These are phyloP conservation scores for Porites rus DNA, from an alignment of 92 coral and sea anemone species.

Conservation along the genomic window DNA sequence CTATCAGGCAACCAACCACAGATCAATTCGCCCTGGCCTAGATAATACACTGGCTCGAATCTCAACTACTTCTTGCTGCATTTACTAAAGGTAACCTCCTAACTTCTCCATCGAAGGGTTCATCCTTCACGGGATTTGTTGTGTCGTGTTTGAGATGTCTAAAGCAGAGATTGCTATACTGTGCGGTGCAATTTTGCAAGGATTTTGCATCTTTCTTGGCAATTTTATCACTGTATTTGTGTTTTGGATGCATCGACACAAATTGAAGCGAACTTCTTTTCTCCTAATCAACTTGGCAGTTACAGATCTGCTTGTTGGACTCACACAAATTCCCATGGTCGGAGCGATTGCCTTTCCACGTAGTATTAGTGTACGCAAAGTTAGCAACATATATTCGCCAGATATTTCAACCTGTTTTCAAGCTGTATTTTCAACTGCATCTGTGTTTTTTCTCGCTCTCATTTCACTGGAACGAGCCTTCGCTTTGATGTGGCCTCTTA, in stretches of 20 bases:
- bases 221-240: conserved; percentile 16
- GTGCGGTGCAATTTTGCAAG: neutral
- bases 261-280: neutral
- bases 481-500: conserved; percentile 1
- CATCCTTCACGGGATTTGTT: too few relatives aligned
- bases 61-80: too few relatives aligned
- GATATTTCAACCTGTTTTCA: too few relatives aligned
- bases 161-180: too few relatives aligned
- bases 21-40: too few relatives aligned
- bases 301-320: conserved; percentile 3
- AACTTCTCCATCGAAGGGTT: too few relatives aligned
- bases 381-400: too few relatives aligned
- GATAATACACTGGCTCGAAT: too few relatives aligned
- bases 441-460: neutral
- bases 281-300: conserved; percentile 10
- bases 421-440: neutral
- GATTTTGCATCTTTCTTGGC: neutral
- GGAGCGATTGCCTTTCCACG: neutral
- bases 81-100: too few relatives aligned
- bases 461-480: neutral
- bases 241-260: conserved; percentile 16
- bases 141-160: too few relatives aligned
- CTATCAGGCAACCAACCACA: too few relatives aligned
- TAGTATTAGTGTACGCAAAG: too few relatives aligned
- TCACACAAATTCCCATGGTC: neutral